Percentiles rank a stretch among this genome's conserved stretches.
These are phyloP conservation scores for Pseudochirops corinnae DNA, from an alignment of 2,797 vertebrate genomes.

Conservation along the genomic window DNA sequence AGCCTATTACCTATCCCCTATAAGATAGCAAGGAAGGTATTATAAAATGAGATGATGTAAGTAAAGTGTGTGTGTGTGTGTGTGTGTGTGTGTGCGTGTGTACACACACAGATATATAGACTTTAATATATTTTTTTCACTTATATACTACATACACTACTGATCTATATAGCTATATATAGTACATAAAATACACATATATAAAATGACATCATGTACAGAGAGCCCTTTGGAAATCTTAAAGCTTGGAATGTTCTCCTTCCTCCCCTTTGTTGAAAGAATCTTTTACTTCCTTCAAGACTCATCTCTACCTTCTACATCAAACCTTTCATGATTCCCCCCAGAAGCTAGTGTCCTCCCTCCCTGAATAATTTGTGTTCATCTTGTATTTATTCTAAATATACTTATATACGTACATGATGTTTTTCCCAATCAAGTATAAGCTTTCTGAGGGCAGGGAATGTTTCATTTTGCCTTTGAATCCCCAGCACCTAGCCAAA, in stretches of 20 bases:
- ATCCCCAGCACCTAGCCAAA: background rate
- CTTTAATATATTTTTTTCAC: background rate
- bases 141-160: background rate
- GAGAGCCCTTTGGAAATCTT: background rate
- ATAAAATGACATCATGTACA: background rate
- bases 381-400: background rate
- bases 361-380: background rate
- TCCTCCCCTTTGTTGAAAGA: background rate
- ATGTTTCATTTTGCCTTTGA: background rate
- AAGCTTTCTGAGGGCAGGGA: background rate
- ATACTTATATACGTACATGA: background rate
- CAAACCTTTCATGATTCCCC: background rate
- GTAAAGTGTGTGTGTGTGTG: background rate
- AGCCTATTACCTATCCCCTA: background rate
- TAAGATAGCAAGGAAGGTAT: background rate
- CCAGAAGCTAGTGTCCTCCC: background rate
- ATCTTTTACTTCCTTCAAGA: background rate
- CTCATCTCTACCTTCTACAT: background rate
- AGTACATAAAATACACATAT: background rate
- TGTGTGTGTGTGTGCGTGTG: background rate
- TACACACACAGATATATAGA: background rate
- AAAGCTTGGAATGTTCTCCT: background rate
- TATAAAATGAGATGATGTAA: background rate
- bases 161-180: background rate
- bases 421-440: background rate